These are phyloP conservation scores for Cacoxenus indagator DNA, from an alignment of 2,888 invertebrate species.

Conservation along the genomic window DNA sequence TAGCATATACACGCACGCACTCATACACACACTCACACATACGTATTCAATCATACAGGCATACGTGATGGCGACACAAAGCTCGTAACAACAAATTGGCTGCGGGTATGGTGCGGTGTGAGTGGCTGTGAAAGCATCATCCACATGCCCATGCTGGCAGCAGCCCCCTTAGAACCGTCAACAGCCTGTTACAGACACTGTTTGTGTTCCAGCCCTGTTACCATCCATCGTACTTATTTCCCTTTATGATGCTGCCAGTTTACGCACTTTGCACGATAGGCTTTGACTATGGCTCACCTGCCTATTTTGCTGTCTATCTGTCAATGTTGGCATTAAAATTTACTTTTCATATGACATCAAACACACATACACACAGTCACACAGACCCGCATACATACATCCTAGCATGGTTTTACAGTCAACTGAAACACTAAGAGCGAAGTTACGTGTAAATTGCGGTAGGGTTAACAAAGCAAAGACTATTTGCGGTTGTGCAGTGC, in stretches of 20 bases:
- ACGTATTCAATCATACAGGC: conserved; percentile 20
- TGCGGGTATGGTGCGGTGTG: no score
- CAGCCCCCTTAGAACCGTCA: no score
- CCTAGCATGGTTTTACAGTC: neutral
- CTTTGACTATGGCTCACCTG: neutral
- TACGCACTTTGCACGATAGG: conserved; percentile 36
- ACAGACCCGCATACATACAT: neutral
- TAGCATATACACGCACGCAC: conserved; percentile 32
- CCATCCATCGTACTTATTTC: neutral
- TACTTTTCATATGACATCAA: conserved; percentile 54
- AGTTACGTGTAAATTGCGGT: no score
- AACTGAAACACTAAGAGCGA: no score
- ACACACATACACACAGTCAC: neutral
- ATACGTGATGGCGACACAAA: conserved; percentile 46
- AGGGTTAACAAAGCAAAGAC: no score
- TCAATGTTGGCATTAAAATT: conserved; percentile 62
- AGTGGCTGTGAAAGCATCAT: no score
- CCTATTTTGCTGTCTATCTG: conserved; percentile 33
- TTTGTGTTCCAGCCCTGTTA: no score
- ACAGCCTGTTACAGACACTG: no score
- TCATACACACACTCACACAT: conserved; percentile 23
- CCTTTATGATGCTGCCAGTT: conserved; percentile 16
- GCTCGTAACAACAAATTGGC: conserved; percentile 29
- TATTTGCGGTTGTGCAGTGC: no score
- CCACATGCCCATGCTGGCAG: no score